Conservation (phyloP, 2,888 invertebrate species). For the Sepiola atlantica region DNA sequence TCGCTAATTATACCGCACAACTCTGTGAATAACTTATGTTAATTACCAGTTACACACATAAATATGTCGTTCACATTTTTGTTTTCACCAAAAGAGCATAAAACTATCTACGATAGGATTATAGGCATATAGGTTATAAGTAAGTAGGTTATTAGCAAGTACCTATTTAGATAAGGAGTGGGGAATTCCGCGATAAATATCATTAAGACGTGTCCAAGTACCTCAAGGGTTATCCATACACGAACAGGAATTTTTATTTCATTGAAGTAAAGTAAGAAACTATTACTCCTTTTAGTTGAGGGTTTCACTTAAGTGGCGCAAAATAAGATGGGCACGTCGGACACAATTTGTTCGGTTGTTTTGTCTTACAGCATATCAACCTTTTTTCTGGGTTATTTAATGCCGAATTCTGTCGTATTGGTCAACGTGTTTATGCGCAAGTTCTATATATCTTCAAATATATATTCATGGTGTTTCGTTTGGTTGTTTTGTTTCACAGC, state of each 20-base stretch:
- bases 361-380: no score
- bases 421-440: no score
- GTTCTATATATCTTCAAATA: no score
- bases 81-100: background rate
- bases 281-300: background rate
- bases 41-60: background rate
- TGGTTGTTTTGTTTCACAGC: no score
- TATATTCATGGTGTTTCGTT: no score
- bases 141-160: background rate
- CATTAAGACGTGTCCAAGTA: background rate
- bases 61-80: background rate
- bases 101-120: background rate
- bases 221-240: background rate
- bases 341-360: no score
- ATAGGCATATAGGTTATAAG: background rate
- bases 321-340: no score
- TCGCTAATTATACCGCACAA: background rate
- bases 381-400: no score
- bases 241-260: background rate
- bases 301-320: background rate
- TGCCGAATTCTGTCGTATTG: no score
- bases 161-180: background rate
- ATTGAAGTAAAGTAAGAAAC: background rate
- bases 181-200: background rate
- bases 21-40: background rate